Percentiles rank a stretch among this genome's conserved stretches.
These are phyloP conservation scores for Nomada fucata DNA, from an alignment of 2,888 invertebrate genomes.

Conservation along the genomic window DNA sequence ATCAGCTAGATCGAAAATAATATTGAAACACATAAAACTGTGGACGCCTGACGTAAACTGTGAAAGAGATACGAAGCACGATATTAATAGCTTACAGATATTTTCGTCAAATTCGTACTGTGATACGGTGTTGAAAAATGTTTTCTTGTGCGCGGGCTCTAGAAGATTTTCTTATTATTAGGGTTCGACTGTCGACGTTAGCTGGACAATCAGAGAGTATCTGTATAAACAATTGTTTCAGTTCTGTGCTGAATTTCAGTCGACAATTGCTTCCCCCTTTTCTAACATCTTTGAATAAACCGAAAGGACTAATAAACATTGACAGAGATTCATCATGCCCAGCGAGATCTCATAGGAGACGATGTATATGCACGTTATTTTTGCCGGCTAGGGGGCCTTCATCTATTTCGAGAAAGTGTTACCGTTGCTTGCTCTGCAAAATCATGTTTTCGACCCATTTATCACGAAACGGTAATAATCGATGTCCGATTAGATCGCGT, in stretches of 20 bases:
- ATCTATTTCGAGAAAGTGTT: constrained; percentile 80
- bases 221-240: constrained; percentile 58
- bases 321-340: constrained; percentile 20
- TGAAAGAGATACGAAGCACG: not conserved
- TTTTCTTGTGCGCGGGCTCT: not conserved
- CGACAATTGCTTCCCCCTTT: not conserved
- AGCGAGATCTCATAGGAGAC: constrained; percentile 35
- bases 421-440: constrained; percentile 72
- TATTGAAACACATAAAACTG: not conserved
- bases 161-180: constrained; percentile 34
- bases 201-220: constrained; percentile 53
- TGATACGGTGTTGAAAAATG: too few species aligned
- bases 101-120: too few species aligned
- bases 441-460: constrained; percentile 82
- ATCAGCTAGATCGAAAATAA: not conserved
- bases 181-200: constrained; percentile 53
- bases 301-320: not conserved
- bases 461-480: constrained; percentile 73
- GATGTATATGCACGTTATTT: constrained; percentile 77
- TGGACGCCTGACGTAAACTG: not conserved
- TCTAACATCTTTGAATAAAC: constrained; percentile 15
- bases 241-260: constrained; percentile 48
- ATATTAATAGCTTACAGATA: not conserved
- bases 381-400: constrained; percentile 81
- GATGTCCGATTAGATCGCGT: constrained; percentile 21